Evolutionary conservation across 2,113 vertebrate species (phyloP).

Genomic region (Geococcyx californianus): DNA sequence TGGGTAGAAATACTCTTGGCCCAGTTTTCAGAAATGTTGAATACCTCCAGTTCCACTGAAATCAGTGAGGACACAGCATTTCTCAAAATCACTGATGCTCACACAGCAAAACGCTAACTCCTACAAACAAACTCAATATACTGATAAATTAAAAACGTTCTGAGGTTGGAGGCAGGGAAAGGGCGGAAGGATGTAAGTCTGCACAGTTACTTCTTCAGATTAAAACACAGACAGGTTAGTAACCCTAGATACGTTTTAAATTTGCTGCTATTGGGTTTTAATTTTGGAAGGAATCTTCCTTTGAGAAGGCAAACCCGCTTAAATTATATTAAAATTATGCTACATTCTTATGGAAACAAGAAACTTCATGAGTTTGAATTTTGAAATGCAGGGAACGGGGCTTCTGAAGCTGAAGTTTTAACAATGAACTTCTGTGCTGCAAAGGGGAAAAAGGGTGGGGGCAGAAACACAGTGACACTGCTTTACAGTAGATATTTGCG

Average conservation of each 20-base stretch:
- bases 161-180: background rate
- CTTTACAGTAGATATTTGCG: slow-evolving; percentile 94
- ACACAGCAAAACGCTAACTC: slow-evolving; percentile 69
- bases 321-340: background rate
- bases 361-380: slow-evolving; percentile 58
- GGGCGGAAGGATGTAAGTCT: background rate
- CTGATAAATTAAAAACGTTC: slow-evolving; percentile 44
- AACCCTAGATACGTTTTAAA: slow-evolving; percentile 17
- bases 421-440: slow-evolving; percentile 63
- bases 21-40: background rate
- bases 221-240: slow-evolving; percentile 13
- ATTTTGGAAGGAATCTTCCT: slow-evolving; percentile 45
- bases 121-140: slow-evolving; percentile 50
- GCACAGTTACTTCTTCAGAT: background rate
- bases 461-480: slow-evolving; percentile 75
- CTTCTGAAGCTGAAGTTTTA: slow-evolving; percentile 68
- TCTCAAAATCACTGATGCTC: slow-evolving; percentile 35
- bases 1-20: slow-evolving; percentile 27
- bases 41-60: background rate
- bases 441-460: slow-evolving; percentile 7
- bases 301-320: slow-evolving; percentile 19
- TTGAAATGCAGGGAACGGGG: slow-evolving; percentile 58
- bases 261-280: slow-evolving; percentile 31
- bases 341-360: slow-evolving; percentile 36
- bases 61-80: slow-evolving; percentile 34